These are phyloP conservation scores for Lumbricus terrestris DNA, from an alignment of 2,888 invertebrate genomes.

Conservation along the genomic window DNA sequence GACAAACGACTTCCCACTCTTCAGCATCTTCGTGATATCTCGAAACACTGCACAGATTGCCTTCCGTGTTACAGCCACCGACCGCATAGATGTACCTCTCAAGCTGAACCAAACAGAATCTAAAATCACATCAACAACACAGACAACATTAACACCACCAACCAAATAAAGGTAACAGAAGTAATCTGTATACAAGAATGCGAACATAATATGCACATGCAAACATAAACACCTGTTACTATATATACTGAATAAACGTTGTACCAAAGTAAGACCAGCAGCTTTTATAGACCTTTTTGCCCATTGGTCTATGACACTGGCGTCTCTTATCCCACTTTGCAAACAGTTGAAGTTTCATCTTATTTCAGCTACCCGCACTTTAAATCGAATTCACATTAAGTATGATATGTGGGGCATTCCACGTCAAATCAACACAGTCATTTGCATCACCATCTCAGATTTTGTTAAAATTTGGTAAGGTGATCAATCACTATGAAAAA, in stretches of 20 bases:
- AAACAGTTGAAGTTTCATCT: neutral
- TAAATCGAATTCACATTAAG: neutral
- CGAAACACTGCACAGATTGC: conserved; percentile 30
- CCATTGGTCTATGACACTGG: neutral
- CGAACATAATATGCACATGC: neutral
- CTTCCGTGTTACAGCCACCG: conserved; percentile 34
- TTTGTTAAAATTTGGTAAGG: too few species aligned
- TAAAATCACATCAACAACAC: conserved; percentile 20
- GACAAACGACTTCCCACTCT: conserved; percentile 33
- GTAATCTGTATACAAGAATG: neutral
- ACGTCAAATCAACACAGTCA: neutral
- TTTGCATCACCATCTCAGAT: neutral
- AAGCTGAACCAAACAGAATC: conserved; percentile 37
- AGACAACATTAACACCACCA: neutral
- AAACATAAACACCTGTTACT: neutral
- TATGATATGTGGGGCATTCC: too few species aligned
- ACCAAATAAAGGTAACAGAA: neutral
- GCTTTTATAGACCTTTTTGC: neutral
- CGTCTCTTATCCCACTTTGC: neutral
- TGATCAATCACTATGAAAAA: too few species aligned
- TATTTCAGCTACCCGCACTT: neutral
- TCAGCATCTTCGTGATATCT: conserved; percentile 32
- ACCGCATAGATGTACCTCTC: conserved; percentile 34
- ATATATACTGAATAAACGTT: neutral
- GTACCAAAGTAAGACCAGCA: neutral